phyloP scores from a whole-genome alignment of 2,797 vertebrate species.

The Forpus xanthops region DNA sequence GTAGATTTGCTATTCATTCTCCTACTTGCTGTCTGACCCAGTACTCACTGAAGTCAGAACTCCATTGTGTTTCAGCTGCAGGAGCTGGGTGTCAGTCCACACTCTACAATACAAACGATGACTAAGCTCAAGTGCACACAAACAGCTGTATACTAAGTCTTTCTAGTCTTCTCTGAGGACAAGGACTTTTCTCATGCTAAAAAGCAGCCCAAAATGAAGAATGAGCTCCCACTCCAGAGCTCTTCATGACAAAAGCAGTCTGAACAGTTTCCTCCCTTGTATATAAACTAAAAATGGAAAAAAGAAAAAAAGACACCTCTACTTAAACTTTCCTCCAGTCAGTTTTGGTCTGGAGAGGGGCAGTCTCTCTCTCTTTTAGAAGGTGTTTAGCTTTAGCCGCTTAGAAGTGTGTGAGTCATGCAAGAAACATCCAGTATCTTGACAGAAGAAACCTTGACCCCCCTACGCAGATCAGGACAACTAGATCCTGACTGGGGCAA shows the following conservation, averaged over 20 bases:
- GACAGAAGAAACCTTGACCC: conserved; percentile 46
- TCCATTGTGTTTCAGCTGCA: neutral
- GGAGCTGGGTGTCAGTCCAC: neutral
- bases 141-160: neutral
- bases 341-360: neutral
- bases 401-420: conserved; percentile 43
- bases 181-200: neutral
- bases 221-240: neutral
- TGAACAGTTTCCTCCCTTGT: neutral
- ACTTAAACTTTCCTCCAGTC: neutral
- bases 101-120: neutral
- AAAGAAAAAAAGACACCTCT: neutral
- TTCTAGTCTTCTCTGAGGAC: neutral
- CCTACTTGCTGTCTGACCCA: neutral
- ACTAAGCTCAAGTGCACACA: neutral
- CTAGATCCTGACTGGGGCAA: conserved; percentile 11
- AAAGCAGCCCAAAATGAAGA: neutral
- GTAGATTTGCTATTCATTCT: neutral
- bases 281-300: neutral
- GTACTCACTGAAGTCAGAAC: neutral
- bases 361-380: neutral
- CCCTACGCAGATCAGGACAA: conserved; percentile 2
- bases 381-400: neutral
- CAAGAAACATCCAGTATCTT: conserved; percentile 41
- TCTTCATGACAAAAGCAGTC: neutral